Percentiles rank a stretch among this genome's conserved stretches.
Conservation (phyloP, 1,140 invertebrate species). For the Archivesica marissinica region DNA sequence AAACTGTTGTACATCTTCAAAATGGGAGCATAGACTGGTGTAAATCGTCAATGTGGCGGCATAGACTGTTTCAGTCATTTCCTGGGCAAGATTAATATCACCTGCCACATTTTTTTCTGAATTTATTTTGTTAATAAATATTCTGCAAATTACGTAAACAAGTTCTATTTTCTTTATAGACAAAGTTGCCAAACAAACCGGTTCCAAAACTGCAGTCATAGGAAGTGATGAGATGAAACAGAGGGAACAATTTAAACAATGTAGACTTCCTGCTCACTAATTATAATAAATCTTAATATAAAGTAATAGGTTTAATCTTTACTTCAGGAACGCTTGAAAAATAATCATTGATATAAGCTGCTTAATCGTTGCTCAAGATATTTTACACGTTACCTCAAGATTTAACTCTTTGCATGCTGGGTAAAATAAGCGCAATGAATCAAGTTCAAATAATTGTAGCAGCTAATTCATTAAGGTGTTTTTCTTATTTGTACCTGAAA, state of each 20-base stretch:
- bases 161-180: slow-evolving; percentile 23
- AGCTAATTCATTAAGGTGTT: no score
- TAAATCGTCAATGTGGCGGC: slow-evolving; percentile 8
- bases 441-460: no score
- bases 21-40: neutral
- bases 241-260: slow-evolving; percentile 5
- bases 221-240: slow-evolving; percentile 13
- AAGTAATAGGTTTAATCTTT: no score
- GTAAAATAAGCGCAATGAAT: no score
- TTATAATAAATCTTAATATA: neutral
- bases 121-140: slow-evolving; percentile 47
- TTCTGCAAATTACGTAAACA: slow-evolving; percentile 38
- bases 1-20: slow-evolving; percentile 16
- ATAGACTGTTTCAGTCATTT: slow-evolving; percentile 31
- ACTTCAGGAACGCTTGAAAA: no score
- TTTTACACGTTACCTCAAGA: no score
- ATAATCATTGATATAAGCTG: no score
- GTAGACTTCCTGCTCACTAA: no score
- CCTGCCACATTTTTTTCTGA: slow-evolving; percentile 36
- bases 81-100: slow-evolving; percentile 43
- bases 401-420: no score
- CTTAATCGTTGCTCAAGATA: no score
- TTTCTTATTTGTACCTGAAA: no score
- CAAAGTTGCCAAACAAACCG: slow-evolving; percentile 7
- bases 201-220: neutral